Conservation (phyloP, 2,888 invertebrate species). For the Gonocerus acuteangulatus region DNA sequence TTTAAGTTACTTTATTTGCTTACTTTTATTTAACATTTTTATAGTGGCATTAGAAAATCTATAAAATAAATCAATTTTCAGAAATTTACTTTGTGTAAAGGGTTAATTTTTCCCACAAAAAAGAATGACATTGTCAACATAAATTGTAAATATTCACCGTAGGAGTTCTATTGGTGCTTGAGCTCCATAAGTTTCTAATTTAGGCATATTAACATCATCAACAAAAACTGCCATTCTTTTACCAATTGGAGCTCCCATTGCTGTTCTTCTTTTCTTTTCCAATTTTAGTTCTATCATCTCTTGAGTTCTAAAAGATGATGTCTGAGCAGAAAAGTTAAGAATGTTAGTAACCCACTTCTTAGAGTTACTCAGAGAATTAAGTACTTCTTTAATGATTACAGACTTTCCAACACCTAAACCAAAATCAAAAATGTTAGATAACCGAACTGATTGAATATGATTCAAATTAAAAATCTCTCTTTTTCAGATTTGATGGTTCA, state of each 20-base stretch:
- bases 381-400: constrained; percentile 66
- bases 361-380: constrained; percentile 55
- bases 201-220: constrained; percentile 90
- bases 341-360: constrained; percentile 64
- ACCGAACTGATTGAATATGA: not conserved
- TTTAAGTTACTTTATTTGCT: too few species aligned
- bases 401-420: constrained; percentile 77
- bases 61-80: too few species aligned
- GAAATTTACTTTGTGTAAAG: too few species aligned
- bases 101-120: too few species aligned
- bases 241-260: constrained; percentile 73
- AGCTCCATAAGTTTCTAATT: constrained; percentile 76
- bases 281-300: constrained; percentile 79
- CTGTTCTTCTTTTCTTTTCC: constrained; percentile 70
- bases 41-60: too few species aligned
- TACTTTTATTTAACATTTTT: too few species aligned
- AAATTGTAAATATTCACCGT: too few species aligned
- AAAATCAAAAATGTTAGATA: too few species aligned
- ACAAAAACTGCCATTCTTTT: constrained; percentile 78
- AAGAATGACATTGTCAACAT: too few species aligned
- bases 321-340: constrained; percentile 87
- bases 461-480: not conserved
- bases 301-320: constrained; percentile 70
- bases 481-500: not conserved
- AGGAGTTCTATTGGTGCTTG: constrained; percentile 86